A percentile compares a stretch with the other conserved stretches of the same genome.
phyloP scores from a whole-genome alignment of 2,888 invertebrate genomes.

The Hypsopygia costalis region DNA sequence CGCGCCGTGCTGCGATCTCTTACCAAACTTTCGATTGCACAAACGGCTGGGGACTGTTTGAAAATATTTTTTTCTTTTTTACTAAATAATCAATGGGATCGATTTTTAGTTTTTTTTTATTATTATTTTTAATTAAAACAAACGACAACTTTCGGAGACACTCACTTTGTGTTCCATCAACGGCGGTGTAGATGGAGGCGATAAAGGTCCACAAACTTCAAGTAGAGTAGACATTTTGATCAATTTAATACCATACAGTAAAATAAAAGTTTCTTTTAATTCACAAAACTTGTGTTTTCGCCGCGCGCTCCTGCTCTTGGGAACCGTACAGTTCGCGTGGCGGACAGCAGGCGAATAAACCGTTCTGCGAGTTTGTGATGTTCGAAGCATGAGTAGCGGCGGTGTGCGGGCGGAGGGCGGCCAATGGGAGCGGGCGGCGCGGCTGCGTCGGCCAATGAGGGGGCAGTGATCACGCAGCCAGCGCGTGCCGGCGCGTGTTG shows the following conservation, averaged over 20 bases:
- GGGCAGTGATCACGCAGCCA: slow-evolving; percentile 83
- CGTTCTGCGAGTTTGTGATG: slow-evolving; percentile 57
- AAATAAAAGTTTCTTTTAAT: slow-evolving; percentile 67
- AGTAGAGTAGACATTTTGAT: slow-evolving; percentile 65
- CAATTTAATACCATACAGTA: slow-evolving; percentile 55
- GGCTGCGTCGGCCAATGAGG: slow-evolving; percentile 83
- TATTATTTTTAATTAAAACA: slow-evolving; percentile 11
- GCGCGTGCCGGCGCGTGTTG: slow-evolving; percentile 88
- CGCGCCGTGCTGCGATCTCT: slow-evolving; percentile 48
- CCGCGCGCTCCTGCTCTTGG: slow-evolving; percentile 40
- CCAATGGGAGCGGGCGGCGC: slow-evolving; percentile 87
- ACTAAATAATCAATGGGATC: slow-evolving; percentile 16
- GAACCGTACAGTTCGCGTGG: slow-evolving; percentile 68
- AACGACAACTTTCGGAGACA: slow-evolving; percentile 35
- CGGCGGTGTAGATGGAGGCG: slow-evolving; percentile 87
- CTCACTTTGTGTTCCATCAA: slow-evolving; percentile 80
- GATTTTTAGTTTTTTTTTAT: slow-evolving; percentile 16
- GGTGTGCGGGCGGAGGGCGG: slow-evolving; percentile 80
- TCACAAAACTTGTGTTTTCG: slow-evolving; percentile 65
- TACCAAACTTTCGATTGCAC: slow-evolving; percentile 64
- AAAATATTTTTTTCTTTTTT: slow-evolving; percentile 13
- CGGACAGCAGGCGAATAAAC: slow-evolving; percentile 76
- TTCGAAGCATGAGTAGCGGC: slow-evolving; percentile 82
- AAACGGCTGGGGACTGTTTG: slow-evolving; percentile 31
- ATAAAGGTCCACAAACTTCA: slow-evolving; percentile 80